Base-by-base conservation (phyloP, 1,140 invertebrate species). In the Drosophila subobscura region DNA sequence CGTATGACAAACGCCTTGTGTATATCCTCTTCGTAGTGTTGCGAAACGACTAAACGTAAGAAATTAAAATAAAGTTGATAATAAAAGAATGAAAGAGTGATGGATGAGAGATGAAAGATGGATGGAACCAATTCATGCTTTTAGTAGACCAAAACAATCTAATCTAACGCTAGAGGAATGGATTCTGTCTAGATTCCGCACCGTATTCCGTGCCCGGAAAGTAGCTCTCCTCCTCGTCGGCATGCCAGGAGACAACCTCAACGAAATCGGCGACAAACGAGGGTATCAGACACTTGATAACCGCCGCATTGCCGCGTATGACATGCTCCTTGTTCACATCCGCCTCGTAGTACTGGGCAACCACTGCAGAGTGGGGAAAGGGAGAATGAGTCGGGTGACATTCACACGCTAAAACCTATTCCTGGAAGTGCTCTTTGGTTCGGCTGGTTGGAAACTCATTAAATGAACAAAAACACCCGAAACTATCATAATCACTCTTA, bases 221-320 rank as follows among this genome's bases (percentile, higher is more conserved):
- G 60, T 88, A 95, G 91, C 94, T 95, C 74, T 94, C 93, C 59
- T 95, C 94, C 58, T 95, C 95, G 79, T 96, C 94, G 79, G 95
- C 96, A 89, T 97, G 95, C 97, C 97, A 99, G 51, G 95, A 95
- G 20, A 96, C 94, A 42, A 98, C 96, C 74, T 95, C 94, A 46
- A 98, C 95, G 91, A 98, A 98, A 92, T 98, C 97, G 22, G 96
- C 96, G 51, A 98, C 97, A 92, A 97, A 98, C n/a, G 96, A 96
- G 12, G 97, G 97, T 84, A 98, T 97, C 89, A 96, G 95, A 93
- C 97, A 99, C 91, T 97, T 97, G 56, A 99, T 94, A 79, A 98
- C 95, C 29, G 97, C 97, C 49, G 97, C 95, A 92, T 98, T 98
- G 52, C 97, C 97, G 80, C 96, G 94, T 75, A 98, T 98, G 16